Evolutionary conservation across 2,888 invertebrate genomes (phyloP).

Genomic region (Macrosoma leucophasiata): DNA sequence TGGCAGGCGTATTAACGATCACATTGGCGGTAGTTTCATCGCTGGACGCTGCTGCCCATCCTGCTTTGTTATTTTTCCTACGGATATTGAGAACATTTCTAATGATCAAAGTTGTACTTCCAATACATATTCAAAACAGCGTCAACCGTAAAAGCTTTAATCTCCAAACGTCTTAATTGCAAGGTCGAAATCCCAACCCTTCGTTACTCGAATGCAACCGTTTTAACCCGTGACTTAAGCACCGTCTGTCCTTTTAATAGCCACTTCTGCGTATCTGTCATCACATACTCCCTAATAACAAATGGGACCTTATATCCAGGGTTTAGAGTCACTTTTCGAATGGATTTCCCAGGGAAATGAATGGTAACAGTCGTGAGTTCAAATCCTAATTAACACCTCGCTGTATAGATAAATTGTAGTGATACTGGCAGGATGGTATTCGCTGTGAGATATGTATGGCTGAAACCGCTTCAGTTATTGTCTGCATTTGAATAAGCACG

Average conservation of each 20-base stretch:
- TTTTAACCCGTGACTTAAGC: conserved; percentile 64
- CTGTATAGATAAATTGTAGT: conserved; percentile 65
- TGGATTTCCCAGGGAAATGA: conserved; percentile 27
- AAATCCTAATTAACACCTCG: conserved; percentile 72
- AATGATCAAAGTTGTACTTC: too few species aligned
- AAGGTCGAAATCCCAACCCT: conserved; percentile 45
- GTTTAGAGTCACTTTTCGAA: conserved; percentile 29
- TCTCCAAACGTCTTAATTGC: conserved; percentile 49
- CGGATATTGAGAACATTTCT: too few species aligned
- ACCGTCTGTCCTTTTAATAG: conserved; percentile 58
- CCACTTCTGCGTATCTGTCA: conserved; percentile 61
- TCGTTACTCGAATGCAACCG: conserved; percentile 55
- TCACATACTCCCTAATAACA: conserved; percentile 30
- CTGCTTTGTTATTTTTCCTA: too few species aligned
- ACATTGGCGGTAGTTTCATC: too few species aligned
- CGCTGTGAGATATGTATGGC: too few species aligned
- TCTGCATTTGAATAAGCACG: too few species aligned
- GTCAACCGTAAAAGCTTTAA: conserved; percentile 15
- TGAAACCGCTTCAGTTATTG: too few species aligned
- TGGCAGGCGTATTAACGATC: too few species aligned
- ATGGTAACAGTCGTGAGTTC: conserved; percentile 68
- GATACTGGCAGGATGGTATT: conserved; percentile 52
- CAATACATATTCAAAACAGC: conserved; percentile 1
- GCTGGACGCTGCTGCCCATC: too few species aligned
- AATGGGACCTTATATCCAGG: conserved; percentile 28